A percentile compares a stretch with the other conserved stretches of the same genome.
Evolutionary conservation across 2,113 vertebrate species (phyloP).

Genomic region (Macquaria ambigua): DNA sequence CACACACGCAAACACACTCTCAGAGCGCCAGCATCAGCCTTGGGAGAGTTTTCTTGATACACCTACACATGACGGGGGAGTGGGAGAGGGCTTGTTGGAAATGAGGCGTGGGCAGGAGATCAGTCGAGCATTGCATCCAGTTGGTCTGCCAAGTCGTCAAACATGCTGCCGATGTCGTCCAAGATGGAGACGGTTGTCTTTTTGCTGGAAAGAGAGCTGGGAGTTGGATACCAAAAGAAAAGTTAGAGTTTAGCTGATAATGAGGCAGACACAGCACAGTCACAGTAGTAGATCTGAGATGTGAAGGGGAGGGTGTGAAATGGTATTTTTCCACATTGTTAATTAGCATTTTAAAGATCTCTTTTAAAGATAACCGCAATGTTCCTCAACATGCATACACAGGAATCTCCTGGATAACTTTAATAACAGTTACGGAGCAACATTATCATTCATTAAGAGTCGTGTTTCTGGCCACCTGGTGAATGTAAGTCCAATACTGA

Average conservation of each 20-base stretch:
- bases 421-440: background rate
- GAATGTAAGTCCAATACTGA: background rate
- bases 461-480: background rate
- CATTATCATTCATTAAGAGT: background rate
- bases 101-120: constrained; percentile 43
- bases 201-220: constrained; percentile 63
- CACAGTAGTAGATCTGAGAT: background rate
- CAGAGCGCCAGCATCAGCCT: constrained; percentile 50
- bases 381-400: background rate
- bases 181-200: constrained; percentile 79
- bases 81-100: constrained; percentile 7
- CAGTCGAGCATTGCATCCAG: constrained; percentile 83
- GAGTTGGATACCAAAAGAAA: constrained; percentile 9
- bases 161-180: constrained; percentile 84
- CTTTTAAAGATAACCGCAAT: background rate
- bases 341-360: background rate
- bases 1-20: constrained; percentile 28
- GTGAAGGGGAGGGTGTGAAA: background rate
- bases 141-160: constrained; percentile 82
- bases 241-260: background rate
- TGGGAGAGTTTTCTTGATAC: constrained; percentile 60
- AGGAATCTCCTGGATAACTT: background rate
- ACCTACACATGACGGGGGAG: constrained; percentile 44
- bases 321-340: background rate
- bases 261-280: background rate